phyloP scores from a whole-genome alignment of 1,140 invertebrate genomes.

The Nymphalis io region DNA sequence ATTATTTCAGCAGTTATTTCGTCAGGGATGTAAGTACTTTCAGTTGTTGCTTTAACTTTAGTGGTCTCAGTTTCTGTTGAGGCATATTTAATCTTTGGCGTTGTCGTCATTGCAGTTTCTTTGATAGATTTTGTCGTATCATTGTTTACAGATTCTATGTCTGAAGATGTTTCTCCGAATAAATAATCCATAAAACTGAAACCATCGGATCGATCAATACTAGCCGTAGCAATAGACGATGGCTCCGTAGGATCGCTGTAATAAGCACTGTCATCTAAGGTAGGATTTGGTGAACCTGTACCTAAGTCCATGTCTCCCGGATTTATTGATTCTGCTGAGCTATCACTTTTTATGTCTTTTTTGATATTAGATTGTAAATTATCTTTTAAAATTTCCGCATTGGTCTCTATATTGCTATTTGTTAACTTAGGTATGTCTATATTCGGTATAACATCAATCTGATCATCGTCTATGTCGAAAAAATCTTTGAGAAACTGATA shows the following conservation, averaged over 20 bases:
- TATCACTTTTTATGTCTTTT: slow-evolving; percentile 36
- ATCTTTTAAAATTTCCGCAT: slow-evolving; percentile 40
- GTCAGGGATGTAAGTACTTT: slow-evolving; percentile 66
- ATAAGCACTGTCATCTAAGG: slow-evolving; percentile 55
- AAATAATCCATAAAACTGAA: slow-evolving; percentile 75
- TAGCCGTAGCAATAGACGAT: slow-evolving; percentile 35
- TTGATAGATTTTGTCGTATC: not conserved
- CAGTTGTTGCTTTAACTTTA: slow-evolving; percentile 59
- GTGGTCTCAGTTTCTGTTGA: slow-evolving; percentile 12
- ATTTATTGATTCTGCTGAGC: slow-evolving; percentile 44
- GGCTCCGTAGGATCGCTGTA: slow-evolving; percentile 56
- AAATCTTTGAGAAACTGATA: slow-evolving; percentile 66
- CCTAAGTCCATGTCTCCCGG: slow-evolving; percentile 71
- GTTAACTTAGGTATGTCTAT: slow-evolving; percentile 65
- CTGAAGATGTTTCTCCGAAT: slow-evolving; percentile 58
- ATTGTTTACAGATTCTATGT: slow-evolving; percentile 37
- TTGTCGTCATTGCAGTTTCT: not conserved
- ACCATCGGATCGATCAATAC: slow-evolving; percentile 58
- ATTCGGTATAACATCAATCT: slow-evolving; percentile 50
- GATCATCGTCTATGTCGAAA: slow-evolving; percentile 52
- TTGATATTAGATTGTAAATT: slow-evolving; percentile 40
- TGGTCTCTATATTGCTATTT: slow-evolving; percentile 27
- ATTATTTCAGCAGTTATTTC: slow-evolving; percentile 58
- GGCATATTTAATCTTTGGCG: not conserved
- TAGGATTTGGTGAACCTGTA: slow-evolving; percentile 70